Evolutionary conservation across 2,113 vertebrate genomes (phyloP).

Genomic region (Fregetta grallaria): DNA sequence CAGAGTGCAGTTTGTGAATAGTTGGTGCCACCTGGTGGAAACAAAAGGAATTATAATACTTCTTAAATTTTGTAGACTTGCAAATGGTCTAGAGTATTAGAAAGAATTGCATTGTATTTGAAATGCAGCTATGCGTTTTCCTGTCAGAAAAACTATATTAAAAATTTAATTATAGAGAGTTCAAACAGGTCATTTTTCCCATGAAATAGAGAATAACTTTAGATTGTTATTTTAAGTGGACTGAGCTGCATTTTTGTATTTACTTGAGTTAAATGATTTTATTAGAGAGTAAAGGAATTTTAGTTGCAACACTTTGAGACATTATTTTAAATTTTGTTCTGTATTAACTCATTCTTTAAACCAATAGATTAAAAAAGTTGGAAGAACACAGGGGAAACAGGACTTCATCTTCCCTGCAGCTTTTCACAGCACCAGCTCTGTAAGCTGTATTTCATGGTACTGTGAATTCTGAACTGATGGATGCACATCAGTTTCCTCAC

Average conservation of each 20-base stretch:
- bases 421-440: background rate
- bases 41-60: background rate
- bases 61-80: background rate
- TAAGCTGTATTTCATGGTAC: background rate
- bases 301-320: background rate
- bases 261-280: background rate
- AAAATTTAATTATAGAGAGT: background rate
- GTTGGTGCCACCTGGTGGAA: conserved; percentile 41
- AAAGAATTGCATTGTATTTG: background rate
- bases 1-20: background rate
- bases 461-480: background rate
- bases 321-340: background rate
- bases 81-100: background rate
- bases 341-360: background rate
- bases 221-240: background rate
- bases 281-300: background rate
- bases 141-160: background rate
- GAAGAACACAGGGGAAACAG: background rate
- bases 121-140: background rate
- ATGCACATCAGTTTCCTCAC: background rate
- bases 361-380: background rate
- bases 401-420: background rate
- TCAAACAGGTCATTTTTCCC: background rate
- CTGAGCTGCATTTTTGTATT: background rate
- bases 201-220: background rate